These are phyloP conservation scores for Falco biarmicus DNA, from an alignment of 2,797 vertebrate genomes.

Conservation along the genomic window DNA sequence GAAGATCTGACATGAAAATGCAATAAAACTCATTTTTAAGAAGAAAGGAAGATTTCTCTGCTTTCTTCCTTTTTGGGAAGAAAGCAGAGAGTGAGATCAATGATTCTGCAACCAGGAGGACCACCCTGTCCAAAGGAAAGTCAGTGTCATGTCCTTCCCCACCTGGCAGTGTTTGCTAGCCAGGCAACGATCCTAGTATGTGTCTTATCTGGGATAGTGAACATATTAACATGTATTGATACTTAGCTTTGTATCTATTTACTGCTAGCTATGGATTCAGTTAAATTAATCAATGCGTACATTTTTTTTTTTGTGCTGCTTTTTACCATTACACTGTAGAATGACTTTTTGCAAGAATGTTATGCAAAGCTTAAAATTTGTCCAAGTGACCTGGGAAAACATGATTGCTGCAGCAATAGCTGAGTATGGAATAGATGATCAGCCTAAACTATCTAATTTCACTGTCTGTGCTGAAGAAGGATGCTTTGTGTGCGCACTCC, in stretches of 20 bases:
- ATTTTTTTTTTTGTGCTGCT: neutral
- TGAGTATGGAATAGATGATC: neutral
- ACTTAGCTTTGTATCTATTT: neutral
- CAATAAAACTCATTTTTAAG: neutral
- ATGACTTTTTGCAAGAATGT: neutral
- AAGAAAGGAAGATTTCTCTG: neutral
- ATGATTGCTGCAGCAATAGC: neutral
- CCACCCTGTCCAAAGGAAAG: neutral
- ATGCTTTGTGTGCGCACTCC: neutral
- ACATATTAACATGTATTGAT: neutral
- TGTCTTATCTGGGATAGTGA: neutral
- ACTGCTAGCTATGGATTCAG: neutral
- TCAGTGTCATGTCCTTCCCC: neutral
- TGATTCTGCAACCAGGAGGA: neutral
- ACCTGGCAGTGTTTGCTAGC: neutral
- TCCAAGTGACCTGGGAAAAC: neutral
- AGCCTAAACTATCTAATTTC: neutral
- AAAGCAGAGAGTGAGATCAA: neutral
- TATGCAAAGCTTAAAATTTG: neutral
- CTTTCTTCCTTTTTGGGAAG: neutral
- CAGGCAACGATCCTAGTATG: neutral
- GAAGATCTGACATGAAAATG: neutral
- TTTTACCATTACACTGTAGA: neutral
- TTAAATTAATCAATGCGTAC: neutral
- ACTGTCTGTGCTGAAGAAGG: neutral